phyloP scores from a whole-genome alignment of 1,140 invertebrate species.

The Pogonomyrmex californicus region DNA sequence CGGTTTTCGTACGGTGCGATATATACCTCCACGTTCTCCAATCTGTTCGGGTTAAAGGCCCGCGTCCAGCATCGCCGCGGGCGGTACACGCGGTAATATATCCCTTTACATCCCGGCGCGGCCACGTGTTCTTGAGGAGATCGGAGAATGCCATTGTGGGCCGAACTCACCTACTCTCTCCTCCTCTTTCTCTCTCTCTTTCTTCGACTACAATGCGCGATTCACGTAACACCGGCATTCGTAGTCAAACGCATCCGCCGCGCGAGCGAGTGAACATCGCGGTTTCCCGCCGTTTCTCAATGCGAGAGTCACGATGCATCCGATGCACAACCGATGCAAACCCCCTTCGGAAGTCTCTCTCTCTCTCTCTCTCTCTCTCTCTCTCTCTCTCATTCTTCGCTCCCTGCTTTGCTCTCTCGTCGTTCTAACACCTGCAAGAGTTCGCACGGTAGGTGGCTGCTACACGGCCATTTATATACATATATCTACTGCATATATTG shows the following conservation, averaged over 20 bases:
- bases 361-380: neutral
- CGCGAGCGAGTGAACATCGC: constrained; percentile 42
- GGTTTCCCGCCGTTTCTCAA: constrained; percentile 62
- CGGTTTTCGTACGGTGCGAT: constrained; percentile 51
- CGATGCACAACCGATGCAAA: constrained; percentile 28
- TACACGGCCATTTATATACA: constrained; percentile 53
- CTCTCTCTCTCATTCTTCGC: neutral
- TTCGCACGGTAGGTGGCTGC: constrained; percentile 77
- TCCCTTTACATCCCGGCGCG: constrained; percentile 53
- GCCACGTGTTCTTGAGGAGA: constrained; percentile 57
- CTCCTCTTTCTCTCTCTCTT: constrained; percentile 17
- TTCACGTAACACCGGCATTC: constrained; percentile 67
- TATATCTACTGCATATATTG: constrained; percentile 65
- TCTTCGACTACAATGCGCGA: constrained; percentile 38
- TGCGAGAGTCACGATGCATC: constrained; percentile 71
- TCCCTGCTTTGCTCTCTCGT: constrained; percentile 39
- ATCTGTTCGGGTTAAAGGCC: constrained; percentile 57
- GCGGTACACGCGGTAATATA: constrained; percentile 62
- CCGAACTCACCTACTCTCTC: constrained; percentile 25
- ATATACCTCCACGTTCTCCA: constrained; percentile 42
- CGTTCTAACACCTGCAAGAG: constrained; percentile 75
- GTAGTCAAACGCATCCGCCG: constrained; percentile 66
- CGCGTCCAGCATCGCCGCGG: constrained; percentile 61
- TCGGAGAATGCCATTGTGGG: constrained; percentile 60
- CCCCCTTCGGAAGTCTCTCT: constrained; percentile 51